These are phyloP conservation scores for Phorcus lineatus DNA, from an alignment of 2,888 invertebrate genomes.

Conservation along the genomic window DNA sequence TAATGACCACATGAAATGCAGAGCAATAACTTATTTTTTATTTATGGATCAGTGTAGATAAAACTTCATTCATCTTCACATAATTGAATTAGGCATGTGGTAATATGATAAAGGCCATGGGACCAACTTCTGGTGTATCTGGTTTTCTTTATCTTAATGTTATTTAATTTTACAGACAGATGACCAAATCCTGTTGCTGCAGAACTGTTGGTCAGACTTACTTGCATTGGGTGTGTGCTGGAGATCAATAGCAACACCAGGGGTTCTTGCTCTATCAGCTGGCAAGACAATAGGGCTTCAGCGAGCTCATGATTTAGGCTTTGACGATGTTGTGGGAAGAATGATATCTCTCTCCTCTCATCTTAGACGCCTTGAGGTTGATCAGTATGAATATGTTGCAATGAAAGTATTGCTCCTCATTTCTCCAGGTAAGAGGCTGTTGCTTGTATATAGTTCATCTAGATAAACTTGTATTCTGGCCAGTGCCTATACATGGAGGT, in stretches of 20 bases:
- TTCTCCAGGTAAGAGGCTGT: constrained; percentile 84
- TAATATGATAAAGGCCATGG: no score
- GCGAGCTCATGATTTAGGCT: constrained; percentile 81
- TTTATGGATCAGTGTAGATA: no score
- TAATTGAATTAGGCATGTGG: no score
- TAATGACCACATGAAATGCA: no score
- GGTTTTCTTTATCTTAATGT: neutral
- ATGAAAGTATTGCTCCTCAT: constrained; percentile 95
- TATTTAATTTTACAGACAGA: constrained; percentile 84
- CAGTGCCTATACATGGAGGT: no score
- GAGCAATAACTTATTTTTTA: no score
- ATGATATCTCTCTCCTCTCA: constrained; percentile 97
- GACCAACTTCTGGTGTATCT: no score
- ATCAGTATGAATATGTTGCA: constrained; percentile 96
- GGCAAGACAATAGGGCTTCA: constrained; percentile 78
- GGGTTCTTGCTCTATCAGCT: constrained; percentile 59
- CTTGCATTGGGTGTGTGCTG: constrained; percentile 78
- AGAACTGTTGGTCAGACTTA: constrained; percentile 93
- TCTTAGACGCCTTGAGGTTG: constrained; percentile 89
- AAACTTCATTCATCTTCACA: no score
- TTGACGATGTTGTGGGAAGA: constrained; percentile 91
- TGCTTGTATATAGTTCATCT: no score
- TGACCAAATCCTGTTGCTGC: constrained; percentile 96
- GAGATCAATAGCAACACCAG: constrained; percentile 92
- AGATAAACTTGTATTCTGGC: no score